Evolutionary conservation across 2,888 invertebrate species (phyloP).

Genomic region (Drosophila greeni): DNA sequence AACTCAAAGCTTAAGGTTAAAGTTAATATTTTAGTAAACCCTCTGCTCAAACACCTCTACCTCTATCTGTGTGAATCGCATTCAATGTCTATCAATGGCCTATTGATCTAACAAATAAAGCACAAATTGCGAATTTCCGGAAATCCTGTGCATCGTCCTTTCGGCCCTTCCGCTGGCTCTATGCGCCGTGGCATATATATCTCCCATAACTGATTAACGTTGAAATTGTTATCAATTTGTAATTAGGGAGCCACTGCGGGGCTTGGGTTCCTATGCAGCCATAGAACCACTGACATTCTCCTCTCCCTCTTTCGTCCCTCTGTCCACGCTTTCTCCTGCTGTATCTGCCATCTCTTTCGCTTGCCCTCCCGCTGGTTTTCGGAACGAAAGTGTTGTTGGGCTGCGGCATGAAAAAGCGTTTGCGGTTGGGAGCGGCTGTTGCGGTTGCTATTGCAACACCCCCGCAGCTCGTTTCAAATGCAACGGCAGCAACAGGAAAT

Average conservation of each 20-base stretch:
- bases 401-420: slow-evolving; percentile 51
- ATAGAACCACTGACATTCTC: background rate
- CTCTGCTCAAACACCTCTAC: background rate
- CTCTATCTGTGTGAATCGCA: background rate
- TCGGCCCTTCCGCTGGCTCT: background rate
- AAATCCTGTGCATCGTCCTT: slow-evolving; percentile 5
- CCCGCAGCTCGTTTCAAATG: slow-evolving; percentile 24
- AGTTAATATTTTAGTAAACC: background rate
- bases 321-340: background rate
- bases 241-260: slow-evolving; percentile 54
- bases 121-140: slow-evolving; percentile 64
- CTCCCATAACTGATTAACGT: slow-evolving; percentile 68
- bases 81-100: slow-evolving; percentile 12
- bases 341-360: background rate
- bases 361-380: slow-evolving; percentile 29
- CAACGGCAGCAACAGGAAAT: slow-evolving; percentile 35
- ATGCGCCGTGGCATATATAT: slow-evolving; percentile 13
- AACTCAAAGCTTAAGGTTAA: background rate
- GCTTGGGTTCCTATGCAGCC: slow-evolving; percentile 9
- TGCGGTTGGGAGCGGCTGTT: slow-evolving; percentile 56
- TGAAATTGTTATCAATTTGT: slow-evolving; percentile 71
- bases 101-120: slow-evolving; percentile 50
- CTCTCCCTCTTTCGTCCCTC: background rate
- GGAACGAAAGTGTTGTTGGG: slow-evolving; percentile 31
- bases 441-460: slow-evolving; percentile 47